phyloP scores from a whole-genome alignment of 2,797 vertebrate species.

The Liparis tanakae region DNA sequence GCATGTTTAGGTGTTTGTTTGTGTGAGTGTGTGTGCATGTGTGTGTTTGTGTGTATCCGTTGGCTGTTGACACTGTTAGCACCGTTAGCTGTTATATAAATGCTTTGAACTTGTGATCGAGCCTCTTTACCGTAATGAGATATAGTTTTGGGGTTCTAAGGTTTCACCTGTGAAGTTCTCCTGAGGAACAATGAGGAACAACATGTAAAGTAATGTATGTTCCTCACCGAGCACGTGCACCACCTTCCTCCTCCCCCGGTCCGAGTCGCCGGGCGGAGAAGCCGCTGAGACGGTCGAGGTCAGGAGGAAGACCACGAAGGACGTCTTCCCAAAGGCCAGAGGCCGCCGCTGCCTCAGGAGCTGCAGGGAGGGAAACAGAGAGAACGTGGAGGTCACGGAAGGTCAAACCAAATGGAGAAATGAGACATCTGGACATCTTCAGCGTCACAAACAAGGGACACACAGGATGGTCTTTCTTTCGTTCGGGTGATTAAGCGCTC shows the following conservation, averaged over 20 bases:
- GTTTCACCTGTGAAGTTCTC: neutral
- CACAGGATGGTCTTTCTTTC: too few relatives aligned
- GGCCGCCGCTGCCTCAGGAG: slow-evolving; percentile 43
- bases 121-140: too few relatives aligned
- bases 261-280: slow-evolving; percentile 62
- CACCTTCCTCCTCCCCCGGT: slow-evolving; percentile 88
- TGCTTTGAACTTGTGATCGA: too few relatives aligned
- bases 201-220: neutral
- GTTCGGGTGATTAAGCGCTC: too few relatives aligned
- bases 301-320: slow-evolving; percentile 57
- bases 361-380: slow-evolving; percentile 56
- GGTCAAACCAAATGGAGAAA: neutral
- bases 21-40: too few relatives aligned
- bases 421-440: neutral
- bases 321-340: slow-evolving; percentile 48
- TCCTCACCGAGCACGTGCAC: slow-evolving; percentile 92
- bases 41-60: neutral
- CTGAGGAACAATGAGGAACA: too few relatives aligned
- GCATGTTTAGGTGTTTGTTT: too few relatives aligned
- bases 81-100: neutral
- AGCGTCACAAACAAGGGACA: neutral
- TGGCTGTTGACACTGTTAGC: neutral
- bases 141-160: neutral
- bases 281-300: slow-evolving; percentile 64
- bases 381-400: slow-evolving; percentile 2